Evolutionary conservation across 2,888 invertebrate species (phyloP).

Genomic region (Chloromyia formosa): DNA sequence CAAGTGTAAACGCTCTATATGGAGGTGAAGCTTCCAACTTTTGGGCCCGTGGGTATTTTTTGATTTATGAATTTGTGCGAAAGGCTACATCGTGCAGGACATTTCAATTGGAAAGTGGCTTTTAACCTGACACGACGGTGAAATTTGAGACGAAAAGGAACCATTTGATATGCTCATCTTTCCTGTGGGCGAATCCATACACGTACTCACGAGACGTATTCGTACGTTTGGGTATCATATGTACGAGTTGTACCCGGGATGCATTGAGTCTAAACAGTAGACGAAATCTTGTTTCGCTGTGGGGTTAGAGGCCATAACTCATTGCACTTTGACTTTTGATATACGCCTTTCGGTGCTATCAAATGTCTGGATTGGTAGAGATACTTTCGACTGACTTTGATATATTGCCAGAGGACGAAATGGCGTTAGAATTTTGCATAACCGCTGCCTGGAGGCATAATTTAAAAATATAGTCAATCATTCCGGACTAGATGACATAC

Average conservation of each 20-base stretch:
- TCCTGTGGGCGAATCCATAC: not conserved
- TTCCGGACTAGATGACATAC: not conserved
- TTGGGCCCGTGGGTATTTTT: conserved; percentile 30
- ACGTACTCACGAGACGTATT: not conserved
- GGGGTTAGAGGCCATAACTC: conserved; percentile 26
- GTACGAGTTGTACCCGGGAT: not conserved
- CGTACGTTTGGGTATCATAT: not conserved
- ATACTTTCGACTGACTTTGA: conserved; percentile 34
- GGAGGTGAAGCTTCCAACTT: not conserved
- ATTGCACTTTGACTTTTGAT: conserved; percentile 35
- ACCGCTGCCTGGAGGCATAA: not conserved
- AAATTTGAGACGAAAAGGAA: conserved; percentile 32
- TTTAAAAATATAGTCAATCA: conserved; percentile 14
- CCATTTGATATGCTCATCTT: conserved; percentile 24
- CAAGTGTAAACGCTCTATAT: conserved; percentile 28
- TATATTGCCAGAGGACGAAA: not conserved
- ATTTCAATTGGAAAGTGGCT: conserved; percentile 43
- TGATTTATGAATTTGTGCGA: conserved; percentile 35
- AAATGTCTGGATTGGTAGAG: conserved; percentile 23
- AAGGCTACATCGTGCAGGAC: conserved; percentile 19
- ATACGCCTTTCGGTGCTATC: conserved; percentile 35
- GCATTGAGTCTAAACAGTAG: too few species aligned
- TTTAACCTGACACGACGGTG: conserved; percentile 36
- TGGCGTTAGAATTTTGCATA: not conserved
- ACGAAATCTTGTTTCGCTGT: too few species aligned